A percentile compares a stretch with the other conserved stretches of the same genome.
phyloP scores from a whole-genome alignment of 2,797 vertebrate species.

The Intellagama lesueurii region DNA sequence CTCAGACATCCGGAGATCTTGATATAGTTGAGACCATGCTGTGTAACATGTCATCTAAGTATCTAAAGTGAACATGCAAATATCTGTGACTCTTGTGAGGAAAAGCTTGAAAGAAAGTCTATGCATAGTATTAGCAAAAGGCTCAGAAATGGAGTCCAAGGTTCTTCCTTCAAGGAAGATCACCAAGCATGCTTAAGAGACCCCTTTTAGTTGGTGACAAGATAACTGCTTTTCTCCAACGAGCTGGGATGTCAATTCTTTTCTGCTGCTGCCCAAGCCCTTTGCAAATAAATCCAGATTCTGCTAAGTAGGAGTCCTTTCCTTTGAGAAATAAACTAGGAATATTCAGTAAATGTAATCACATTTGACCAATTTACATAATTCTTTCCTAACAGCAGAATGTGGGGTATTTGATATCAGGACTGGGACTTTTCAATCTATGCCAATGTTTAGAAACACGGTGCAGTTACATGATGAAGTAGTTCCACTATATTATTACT shows the following conservation, averaged over 20 bases:
- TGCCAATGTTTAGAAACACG: background rate
- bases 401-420: background rate
- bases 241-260: background rate
- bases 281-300: conserved; percentile 13
- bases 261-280: background rate
- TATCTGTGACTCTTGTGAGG: background rate
- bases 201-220: background rate
- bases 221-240: background rate
- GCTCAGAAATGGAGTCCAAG: background rate
- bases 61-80: conserved; percentile 2
- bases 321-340: background rate
- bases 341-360: background rate
- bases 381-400: background rate
- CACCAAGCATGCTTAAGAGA: background rate
- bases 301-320: background rate
- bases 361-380: background rate
- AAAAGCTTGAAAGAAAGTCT: background rate
- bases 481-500: background rate
- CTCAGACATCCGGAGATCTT: background rate
- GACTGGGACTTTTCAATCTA: background rate
- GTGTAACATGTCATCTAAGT: background rate
- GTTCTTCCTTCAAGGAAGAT: background rate
- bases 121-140: background rate
- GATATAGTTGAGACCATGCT: background rate
- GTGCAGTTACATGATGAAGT: background rate